Conservation (phyloP, 2,113 vertebrate genomes). For the Butorides virescens region DNA sequence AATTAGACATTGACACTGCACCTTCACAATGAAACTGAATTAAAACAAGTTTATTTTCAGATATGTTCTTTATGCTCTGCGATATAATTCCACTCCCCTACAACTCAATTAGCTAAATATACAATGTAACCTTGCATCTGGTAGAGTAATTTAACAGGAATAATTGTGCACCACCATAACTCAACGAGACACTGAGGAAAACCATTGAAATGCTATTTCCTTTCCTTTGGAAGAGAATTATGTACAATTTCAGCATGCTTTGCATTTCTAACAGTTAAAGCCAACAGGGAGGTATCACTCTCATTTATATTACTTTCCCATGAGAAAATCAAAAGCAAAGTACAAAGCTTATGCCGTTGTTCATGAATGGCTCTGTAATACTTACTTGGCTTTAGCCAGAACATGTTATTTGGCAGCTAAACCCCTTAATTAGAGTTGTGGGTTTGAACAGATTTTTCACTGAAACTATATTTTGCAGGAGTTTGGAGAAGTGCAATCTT, state of each 20-base stretch:
- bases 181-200: slow-evolving; percentile 88
- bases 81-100: slow-evolving; percentile 73
- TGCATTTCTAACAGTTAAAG: slow-evolving; percentile 82
- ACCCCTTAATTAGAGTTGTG: slow-evolving; percentile 74
- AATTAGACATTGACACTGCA: slow-evolving; percentile 6
- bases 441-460: slow-evolving; percentile 71
- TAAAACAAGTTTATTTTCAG: slow-evolving; percentile 66
- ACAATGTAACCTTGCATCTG: slow-evolving; percentile 81
- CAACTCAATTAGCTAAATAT: slow-evolving; percentile 84
- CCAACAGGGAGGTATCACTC: slow-evolving; percentile 85
- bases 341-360: slow-evolving; percentile 83
- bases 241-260: slow-evolving; percentile 86
- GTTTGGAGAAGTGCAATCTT: slow-evolving; percentile 56
- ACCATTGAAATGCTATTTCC: slow-evolving; percentile 91
- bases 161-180: slow-evolving; percentile 87
- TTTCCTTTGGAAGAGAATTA: slow-evolving; percentile 90
- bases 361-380: slow-evolving; percentile 78
- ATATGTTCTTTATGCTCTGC: slow-evolving; percentile 58
- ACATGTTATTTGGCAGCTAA: slow-evolving; percentile 76
- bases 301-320: slow-evolving; percentile 88
- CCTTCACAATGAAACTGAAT: slow-evolving; percentile 36
- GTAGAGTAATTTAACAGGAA: slow-evolving; percentile 87
- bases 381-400: slow-evolving; percentile 76
- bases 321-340: slow-evolving; percentile 82
- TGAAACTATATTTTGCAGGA: slow-evolving; percentile 63